Evolutionary conservation across 2,113 vertebrate genomes (phyloP).

Genomic region (Haemorhous mexicanus): DNA sequence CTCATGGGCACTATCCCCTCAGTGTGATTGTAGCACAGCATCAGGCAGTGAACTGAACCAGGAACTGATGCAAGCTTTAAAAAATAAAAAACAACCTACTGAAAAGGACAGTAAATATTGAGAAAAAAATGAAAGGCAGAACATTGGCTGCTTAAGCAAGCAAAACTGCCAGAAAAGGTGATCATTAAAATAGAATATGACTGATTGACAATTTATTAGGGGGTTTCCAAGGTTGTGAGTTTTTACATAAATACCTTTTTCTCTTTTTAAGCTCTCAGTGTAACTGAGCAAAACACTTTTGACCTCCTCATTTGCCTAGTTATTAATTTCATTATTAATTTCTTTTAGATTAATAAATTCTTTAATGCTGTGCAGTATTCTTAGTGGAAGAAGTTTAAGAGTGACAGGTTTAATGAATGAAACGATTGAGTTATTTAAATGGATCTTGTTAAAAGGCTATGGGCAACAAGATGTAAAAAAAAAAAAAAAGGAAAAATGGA

Average conservation of each 20-base stretch:
- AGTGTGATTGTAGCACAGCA: not conserved
- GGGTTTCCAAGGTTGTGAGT: not conserved
- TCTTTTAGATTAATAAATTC: not conserved
- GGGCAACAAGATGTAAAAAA: not conserved
- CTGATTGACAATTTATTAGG: not conserved
- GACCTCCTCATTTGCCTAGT: not conserved
- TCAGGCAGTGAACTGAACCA: not conserved
- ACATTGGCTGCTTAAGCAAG: not conserved
- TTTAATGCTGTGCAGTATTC: not conserved
- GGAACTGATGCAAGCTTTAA: not conserved
- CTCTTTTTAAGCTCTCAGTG: not conserved
- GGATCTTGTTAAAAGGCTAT: not conserved
- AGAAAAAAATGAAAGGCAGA: not conserved
- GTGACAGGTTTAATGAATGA: not conserved
- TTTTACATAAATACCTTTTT: not conserved
- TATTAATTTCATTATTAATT: constrained; percentile 1
- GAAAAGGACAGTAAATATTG: not conserved
- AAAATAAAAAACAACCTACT: not conserved
- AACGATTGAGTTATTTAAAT: constrained; percentile 1
- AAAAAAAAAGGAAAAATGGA: not conserved
- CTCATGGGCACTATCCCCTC: not conserved
- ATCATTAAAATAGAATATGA: not conserved
- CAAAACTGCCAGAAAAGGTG: not conserved
- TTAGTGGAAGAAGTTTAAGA: not conserved
- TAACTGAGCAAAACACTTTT: not conserved